Conservation (phyloP, 2,113 vertebrate genomes). For the Benitochromis conjunctus region DNA sequence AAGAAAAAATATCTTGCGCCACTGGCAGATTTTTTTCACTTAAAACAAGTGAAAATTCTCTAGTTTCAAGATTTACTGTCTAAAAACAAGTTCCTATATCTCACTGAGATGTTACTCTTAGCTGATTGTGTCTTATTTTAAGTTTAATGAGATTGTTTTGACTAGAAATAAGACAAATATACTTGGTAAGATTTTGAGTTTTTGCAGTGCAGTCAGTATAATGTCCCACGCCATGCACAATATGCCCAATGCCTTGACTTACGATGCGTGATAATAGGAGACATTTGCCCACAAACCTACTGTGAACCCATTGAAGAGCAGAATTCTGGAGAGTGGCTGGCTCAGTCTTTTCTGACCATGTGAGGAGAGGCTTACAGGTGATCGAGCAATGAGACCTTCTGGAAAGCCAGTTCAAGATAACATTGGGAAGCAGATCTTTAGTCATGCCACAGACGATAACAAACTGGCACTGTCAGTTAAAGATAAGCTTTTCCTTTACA, state of each 20-base stretch:
- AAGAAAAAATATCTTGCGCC: no score
- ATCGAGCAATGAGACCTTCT: neutral
- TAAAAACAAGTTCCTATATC: no score
- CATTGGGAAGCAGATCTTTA: neutral
- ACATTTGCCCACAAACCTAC: slow-evolving; percentile 3
- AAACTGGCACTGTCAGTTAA: neutral
- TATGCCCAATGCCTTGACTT: neutral
- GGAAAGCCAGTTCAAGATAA: neutral
- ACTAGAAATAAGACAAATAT: no score
- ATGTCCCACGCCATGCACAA: neutral
- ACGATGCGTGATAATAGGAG: neutral
- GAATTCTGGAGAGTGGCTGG: neutral
- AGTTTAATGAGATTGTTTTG: no score
- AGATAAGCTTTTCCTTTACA: neutral
- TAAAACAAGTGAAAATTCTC: no score
- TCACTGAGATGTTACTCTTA: no score
- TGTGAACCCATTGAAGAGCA: neutral
- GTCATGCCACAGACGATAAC: neutral
- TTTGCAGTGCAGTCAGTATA: neutral
- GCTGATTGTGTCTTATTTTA: no score
- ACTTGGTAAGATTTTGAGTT: no score
- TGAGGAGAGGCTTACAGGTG: neutral
- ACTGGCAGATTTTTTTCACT: no score
- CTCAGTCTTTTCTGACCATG: neutral
- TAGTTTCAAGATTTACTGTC: no score